Conservation (phyloP, 2,888 invertebrate species). For the Pristionchus arcanus region DNA sequence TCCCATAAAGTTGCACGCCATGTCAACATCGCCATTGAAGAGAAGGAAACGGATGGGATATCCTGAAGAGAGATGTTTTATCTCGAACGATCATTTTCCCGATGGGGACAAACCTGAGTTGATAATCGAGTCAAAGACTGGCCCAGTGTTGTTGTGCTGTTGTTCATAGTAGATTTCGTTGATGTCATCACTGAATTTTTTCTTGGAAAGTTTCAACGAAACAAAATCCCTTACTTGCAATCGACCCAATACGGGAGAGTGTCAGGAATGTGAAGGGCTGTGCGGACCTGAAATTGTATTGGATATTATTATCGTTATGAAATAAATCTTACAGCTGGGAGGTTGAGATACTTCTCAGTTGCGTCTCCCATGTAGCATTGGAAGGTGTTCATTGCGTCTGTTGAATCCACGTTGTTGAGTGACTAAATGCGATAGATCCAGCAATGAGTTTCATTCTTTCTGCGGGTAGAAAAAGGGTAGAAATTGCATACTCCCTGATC, state of each 20-base stretch:
- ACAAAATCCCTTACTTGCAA: conserved; percentile 61
- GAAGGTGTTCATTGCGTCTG: conserved; percentile 66
- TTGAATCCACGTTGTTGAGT: conserved; percentile 61
- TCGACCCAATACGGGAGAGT: conserved; percentile 60
- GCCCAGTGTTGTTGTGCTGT: conserved; percentile 71
- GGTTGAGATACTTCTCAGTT: conserved; percentile 65
- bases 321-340: conserved; percentile 59
- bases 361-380: conserved; percentile 66
- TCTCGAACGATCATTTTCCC: not conserved
- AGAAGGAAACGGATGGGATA: conserved; percentile 68
- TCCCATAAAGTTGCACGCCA: conserved; percentile 73
- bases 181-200: conserved; percentile 67
- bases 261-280: conserved; percentile 68
- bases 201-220: not conserved
- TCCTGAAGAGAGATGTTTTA: not conserved
- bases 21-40: conserved; percentile 76
- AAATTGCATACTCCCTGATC: conserved; percentile 64
- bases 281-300: conserved; percentile 39
- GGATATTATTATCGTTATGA: not conserved
- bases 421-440: not conserved
- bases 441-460: not conserved
- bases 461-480: too few relatives aligned
- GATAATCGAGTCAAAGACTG: conserved; percentile 69
- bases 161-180: conserved; percentile 71
- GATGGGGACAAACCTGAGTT: conserved; percentile 56